These are phyloP conservation scores for Ptychochromis oligacanthus DNA, from an alignment of 2,113 vertebrate species.

Conservation along the genomic window DNA sequence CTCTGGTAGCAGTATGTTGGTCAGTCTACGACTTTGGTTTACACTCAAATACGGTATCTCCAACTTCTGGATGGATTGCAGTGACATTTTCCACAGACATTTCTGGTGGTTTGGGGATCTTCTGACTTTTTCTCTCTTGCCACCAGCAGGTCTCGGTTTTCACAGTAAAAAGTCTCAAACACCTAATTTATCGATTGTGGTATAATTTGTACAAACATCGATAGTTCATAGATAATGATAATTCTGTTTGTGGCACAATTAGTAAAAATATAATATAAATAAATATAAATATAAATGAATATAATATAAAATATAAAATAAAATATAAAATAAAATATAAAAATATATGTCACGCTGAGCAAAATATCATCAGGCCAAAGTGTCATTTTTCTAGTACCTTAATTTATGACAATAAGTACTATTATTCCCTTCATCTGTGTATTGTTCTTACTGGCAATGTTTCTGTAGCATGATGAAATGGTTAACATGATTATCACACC, in stretches of 20 bases:
- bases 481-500: no score
- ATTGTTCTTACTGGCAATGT: no score
- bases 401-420: no score
- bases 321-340: no score
- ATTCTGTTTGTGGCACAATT: not conserved
- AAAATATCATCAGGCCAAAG: no score
- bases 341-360: not conserved
- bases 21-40: not conserved
- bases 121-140: not conserved
- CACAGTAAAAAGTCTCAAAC: not conserved
- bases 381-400: not conserved
- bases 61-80: not conserved
- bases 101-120: not conserved
- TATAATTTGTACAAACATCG: not conserved
- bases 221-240: not conserved
- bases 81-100: not conserved
- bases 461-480: no score
- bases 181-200: not conserved
- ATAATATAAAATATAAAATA: no score
- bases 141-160: not conserved
- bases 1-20: rapidly evolving
- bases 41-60: not conserved
- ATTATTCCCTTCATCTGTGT: no score
- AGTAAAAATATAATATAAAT: no score
- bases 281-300: no score